Conservation (phyloP, 2,888 invertebrate genomes). For the Andrena chrysosceles region DNA sequence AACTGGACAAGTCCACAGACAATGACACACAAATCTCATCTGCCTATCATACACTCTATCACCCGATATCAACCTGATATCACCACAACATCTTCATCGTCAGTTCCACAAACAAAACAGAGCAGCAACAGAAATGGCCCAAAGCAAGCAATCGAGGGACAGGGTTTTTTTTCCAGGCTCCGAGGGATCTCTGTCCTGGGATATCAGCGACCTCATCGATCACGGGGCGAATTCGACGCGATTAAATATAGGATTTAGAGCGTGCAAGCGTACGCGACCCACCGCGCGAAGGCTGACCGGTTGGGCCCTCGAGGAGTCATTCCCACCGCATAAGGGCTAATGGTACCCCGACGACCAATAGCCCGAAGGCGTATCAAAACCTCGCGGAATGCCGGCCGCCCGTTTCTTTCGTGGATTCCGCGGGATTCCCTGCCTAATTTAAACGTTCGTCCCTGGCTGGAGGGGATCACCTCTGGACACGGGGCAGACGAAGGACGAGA, state of each 20-base stretch:
- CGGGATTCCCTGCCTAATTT: constrained; percentile 83
- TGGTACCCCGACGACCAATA: constrained; percentile 75
- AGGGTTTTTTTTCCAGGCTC: constrained; percentile 1
- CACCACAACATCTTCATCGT: neutral
- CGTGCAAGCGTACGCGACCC: constrained; percentile 62
- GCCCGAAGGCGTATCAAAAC: constrained; percentile 80
- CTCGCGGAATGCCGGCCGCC: constrained; percentile 79
- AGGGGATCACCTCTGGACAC: constrained; percentile 74
- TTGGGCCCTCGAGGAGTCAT: constrained; percentile 67
- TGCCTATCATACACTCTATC: too few relatives aligned
- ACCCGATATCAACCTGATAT: too few relatives aligned
- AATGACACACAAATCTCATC: too few relatives aligned
- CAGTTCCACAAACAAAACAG: neutral
- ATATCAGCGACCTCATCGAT: constrained; percentile 55
- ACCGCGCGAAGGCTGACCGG: constrained; percentile 71
- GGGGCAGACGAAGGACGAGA: constrained; percentile 61
- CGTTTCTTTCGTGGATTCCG: constrained; percentile 82
- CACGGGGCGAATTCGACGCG: constrained; percentile 45
- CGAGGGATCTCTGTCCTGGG: neutral
- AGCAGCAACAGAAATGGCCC: neutral
- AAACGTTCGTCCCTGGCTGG: constrained; percentile 78
- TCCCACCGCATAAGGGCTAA: constrained; percentile 80
- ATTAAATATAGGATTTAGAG: constrained; percentile 65
- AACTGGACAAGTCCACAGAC: neutral
- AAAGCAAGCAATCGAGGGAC: neutral